Conservation (phyloP, 2,888 invertebrate species). For the Tanytarsus gracilentus region DNA sequence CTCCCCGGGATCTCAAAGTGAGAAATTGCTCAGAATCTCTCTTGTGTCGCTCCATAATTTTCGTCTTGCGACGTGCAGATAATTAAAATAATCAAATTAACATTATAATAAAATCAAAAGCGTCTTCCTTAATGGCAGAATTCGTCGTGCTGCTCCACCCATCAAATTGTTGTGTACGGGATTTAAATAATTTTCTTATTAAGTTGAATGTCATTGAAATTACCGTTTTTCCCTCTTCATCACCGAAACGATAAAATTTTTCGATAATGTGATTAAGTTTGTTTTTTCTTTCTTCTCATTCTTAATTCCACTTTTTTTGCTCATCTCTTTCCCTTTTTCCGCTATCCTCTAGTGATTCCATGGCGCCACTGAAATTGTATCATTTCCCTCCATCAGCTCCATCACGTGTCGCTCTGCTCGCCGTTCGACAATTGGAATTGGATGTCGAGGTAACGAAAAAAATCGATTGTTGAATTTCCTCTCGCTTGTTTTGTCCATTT, state of each 20-base stretch:
- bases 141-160: too few species aligned
- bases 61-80: neutral
- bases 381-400: conserved; percentile 55
- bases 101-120: too few species aligned
- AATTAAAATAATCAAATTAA: conserved; percentile 21
- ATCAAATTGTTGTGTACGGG: too few species aligned
- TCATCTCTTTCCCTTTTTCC: neutral
- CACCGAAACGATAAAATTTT: conserved; percentile 1
- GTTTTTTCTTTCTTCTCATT: neutral
- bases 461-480: too few species aligned
- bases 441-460: conserved; percentile 42
- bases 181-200: too few species aligned
- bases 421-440: conserved; percentile 50
- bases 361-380: conserved; percentile 46
- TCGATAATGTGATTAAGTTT: neutral
- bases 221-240: neutral
- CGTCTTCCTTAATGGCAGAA: too few species aligned
- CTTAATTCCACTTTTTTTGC: neutral
- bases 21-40: neutral
- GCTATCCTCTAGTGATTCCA: neutral
- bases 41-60: neutral
- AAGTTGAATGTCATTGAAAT: neutral
- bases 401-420: conserved; percentile 52
- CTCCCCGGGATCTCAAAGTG: neutral
- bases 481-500: too few species aligned